Evolutionary conservation across 2,113 vertebrate genomes (phyloP).

Genomic region (Etia nguti): DNA sequence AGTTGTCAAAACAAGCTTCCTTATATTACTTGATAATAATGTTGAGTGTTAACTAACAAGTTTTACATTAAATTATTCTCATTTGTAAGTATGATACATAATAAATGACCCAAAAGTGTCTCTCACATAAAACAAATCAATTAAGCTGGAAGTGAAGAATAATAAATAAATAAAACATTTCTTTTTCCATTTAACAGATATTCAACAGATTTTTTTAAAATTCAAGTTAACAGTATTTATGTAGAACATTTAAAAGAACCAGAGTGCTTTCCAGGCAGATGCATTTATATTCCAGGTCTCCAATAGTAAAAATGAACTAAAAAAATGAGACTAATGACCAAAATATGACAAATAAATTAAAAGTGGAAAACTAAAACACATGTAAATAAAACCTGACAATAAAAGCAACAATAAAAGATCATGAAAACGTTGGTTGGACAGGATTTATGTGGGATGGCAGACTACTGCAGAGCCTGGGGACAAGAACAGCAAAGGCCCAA

Average conservation of each 20-base stretch:
- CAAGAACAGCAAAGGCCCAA: neutral
- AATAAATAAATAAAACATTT: neutral
- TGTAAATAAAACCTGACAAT: neutral
- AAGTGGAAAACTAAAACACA: neutral
- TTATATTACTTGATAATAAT: neutral
- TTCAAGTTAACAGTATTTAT: neutral
- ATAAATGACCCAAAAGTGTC: neutral
- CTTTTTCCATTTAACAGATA: accelerated
- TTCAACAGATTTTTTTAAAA: neutral
- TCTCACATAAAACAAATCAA: neutral
- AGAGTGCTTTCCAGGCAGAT: neutral
- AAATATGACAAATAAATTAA: neutral
- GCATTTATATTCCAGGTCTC: neutral
- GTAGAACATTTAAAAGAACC: neutral
- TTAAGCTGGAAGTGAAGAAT: accelerated
- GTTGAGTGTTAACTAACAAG: neutral
- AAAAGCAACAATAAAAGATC: neutral
- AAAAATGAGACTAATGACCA: neutral
- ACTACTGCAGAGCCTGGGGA: neutral
- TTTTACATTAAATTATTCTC: neutral
- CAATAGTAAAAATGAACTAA: neutral
- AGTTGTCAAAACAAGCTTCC: neutral
- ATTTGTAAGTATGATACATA: neutral
- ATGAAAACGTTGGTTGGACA: neutral
- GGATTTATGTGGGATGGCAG: neutral